These are phyloP conservation scores for Stratiolaelaps scimitus DNA, from an alignment of 1,140 invertebrate species.

Conservation along the genomic window DNA sequence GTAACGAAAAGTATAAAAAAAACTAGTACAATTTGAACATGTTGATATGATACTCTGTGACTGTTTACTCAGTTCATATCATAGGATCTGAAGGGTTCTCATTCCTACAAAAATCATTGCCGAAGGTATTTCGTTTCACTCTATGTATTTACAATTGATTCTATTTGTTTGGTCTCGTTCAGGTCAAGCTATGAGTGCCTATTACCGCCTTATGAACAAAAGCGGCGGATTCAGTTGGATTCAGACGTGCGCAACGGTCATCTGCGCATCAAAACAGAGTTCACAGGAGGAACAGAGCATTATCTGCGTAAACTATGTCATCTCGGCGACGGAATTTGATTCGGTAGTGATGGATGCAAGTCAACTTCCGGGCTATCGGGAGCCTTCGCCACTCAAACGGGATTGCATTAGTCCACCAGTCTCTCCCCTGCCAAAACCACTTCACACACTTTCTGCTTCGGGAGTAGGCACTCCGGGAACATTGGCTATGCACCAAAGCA, in stretches of 20 bases:
- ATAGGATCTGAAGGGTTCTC: neutral
- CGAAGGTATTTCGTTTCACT: too few species aligned
- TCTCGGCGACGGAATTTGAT: slow-evolving; percentile 68
- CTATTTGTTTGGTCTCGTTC: slow-evolving; percentile 48
- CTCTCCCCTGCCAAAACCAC: slow-evolving; percentile 26
- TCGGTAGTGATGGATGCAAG: slow-evolving; percentile 82
- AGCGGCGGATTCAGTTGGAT: slow-evolving; percentile 88
- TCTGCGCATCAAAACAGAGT: slow-evolving; percentile 47
- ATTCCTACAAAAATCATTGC: too few species aligned
- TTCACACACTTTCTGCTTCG: slow-evolving; percentile 11
- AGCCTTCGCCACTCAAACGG: slow-evolving; percentile 40
- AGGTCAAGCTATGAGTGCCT: slow-evolving; percentile 88
- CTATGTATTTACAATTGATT: slow-evolving; percentile 10
- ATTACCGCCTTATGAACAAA: slow-evolving; percentile 89
- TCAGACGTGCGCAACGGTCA: slow-evolving; percentile 88
- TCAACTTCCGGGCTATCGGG: slow-evolving; percentile 51
- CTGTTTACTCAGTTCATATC: slow-evolving; percentile 30
- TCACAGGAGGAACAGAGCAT: slow-evolving; percentile 70
- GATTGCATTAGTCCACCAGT: slow-evolving; percentile 1
- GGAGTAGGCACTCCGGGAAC: too few species aligned
- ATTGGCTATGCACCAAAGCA: neutral
- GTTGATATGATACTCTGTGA: slow-evolving; percentile 12
- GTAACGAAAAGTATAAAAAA: neutral
- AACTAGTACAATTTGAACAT: neutral
- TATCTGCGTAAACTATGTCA: slow-evolving; percentile 88